Evolutionary conservation across 1,140 invertebrate species (phyloP), one percentile per base, ranked within the genome.

Genomic region (Nasonia giraulti): DNA sequence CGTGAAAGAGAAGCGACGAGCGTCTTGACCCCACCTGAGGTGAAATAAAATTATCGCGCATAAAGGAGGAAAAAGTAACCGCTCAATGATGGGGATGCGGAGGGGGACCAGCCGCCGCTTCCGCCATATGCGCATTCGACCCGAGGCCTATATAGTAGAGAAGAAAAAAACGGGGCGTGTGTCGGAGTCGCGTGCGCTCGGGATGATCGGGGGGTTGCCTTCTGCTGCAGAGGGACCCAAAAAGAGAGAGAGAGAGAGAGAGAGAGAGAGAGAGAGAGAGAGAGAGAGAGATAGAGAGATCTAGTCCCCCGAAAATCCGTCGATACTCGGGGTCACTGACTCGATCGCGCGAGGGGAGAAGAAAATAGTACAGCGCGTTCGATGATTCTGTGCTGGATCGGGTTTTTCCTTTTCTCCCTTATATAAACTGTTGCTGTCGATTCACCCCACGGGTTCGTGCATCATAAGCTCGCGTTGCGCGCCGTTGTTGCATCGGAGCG

Each of bases 171-270:
- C 44, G 23, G 75, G 55, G 62, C 66, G 82, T 75, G 82, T 66
- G 75, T 73, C 55, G 5, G 82, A 55, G 76, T 77, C 71, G 74
- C 82, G 76, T 77, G 82, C 55, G 73, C 66, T 3, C 17, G 17
- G 55, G 20, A 62, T 62, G 55, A 7, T 20, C 55, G 55, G 17
- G 55, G 55, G 55, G 55, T 62, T 14, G 55, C 14, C 50, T 55
- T 20, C 20, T 62, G 17, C 14, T 62, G 50, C 17, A 20, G 6
- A 17, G 6, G 20, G 55, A 62, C 14, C 17, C 17, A 62, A 14
- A 55, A 4, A 55, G 17, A 55, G 47, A 14, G 55, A 62, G 23
- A 71, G 50, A 55, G 17, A 55, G 17, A 55, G 47, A 14, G 50
- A 55, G 17, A 55, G 17, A 55, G 47, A 14, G 55, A 62, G 23